Percentiles rank a stretch among this genome's conserved stretches.
phyloP scores from a whole-genome alignment of 2,113 vertebrate species.

The Rhinoderma darwinii region DNA sequence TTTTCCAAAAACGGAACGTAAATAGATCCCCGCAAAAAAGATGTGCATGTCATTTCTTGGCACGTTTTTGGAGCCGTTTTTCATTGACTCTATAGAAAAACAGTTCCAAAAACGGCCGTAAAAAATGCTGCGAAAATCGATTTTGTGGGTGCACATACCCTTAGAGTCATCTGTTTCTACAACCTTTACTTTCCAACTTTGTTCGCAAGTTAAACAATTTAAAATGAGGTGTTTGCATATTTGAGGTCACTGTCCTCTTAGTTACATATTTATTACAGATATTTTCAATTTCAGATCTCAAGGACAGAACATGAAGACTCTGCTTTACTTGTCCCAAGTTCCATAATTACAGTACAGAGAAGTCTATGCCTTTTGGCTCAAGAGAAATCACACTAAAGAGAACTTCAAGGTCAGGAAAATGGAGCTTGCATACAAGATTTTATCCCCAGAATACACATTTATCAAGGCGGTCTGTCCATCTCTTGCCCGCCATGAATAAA shows the following conservation, averaged over 20 bases:
- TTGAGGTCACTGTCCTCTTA: constrained; percentile 2
- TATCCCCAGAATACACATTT: constrained; percentile 23
- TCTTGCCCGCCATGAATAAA: background rate
- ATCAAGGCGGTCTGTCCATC: constrained; percentile 23
- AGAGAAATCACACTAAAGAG: background rate
- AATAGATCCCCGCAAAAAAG: no score
- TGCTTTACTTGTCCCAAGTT: constrained; percentile 12
- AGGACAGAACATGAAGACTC: background rate
- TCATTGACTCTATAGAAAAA: no score
- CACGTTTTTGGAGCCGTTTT: no score
- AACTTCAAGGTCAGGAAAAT: constrained; percentile 25
- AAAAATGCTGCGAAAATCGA: no score
- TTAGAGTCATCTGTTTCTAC: background rate
- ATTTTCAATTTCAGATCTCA: constrained; percentile 1
- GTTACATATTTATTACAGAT: constrained; percentile 27
- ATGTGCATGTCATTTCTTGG: no score
- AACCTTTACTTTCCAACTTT: background rate
- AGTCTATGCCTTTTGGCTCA: background rate
- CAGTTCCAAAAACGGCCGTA: no score
- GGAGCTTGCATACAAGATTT: background rate
- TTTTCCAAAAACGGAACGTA: no score
- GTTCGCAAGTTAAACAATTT: background rate
- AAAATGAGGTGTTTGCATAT: background rate
- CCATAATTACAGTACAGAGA: constrained; percentile 7
- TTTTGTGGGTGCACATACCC: no score